These are phyloP conservation scores for Mallotus villosus DNA, from an alignment of 2,797 vertebrate genomes.

Conservation along the genomic window DNA sequence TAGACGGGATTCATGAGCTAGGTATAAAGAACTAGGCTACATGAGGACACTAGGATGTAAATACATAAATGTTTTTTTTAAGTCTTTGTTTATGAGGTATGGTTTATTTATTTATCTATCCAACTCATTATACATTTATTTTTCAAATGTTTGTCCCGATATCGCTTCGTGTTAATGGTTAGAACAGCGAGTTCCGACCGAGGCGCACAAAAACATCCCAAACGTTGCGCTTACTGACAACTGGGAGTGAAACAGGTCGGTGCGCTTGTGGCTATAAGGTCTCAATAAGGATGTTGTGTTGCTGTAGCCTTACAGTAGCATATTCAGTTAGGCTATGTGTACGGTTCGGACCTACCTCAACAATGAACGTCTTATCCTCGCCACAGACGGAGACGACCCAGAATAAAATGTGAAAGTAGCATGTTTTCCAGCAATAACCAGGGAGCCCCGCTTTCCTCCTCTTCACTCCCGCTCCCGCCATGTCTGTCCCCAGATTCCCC, in stretches of 20 bases:
- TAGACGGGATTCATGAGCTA: background rate
- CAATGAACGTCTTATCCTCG: slow-evolving; percentile 77
- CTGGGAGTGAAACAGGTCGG: background rate
- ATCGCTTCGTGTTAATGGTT: background rate
- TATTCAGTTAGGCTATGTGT: slow-evolving; percentile 1
- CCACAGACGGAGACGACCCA: slow-evolving; percentile 78
- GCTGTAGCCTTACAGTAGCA: slow-evolving; percentile 6
- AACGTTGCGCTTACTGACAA: slow-evolving; percentile 1
- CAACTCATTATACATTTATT: slow-evolving; percentile 40
- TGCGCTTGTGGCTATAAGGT: slow-evolving; percentile 1
- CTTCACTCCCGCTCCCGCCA: slow-evolving; percentile 71
- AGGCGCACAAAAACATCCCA: slow-evolving; percentile 21
- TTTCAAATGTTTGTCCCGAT: background rate
- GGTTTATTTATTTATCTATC: slow-evolving; percentile 22
- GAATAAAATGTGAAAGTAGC: slow-evolving; percentile 74
- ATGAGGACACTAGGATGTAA: background rate
- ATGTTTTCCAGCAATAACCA: slow-evolving; percentile 74
- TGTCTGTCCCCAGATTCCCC: slow-evolving; percentile 62
- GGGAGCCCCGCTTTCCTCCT: slow-evolving; percentile 68
- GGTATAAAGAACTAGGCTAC: background rate
- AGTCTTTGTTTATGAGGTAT: slow-evolving; percentile 13
- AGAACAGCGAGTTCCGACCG: background rate
- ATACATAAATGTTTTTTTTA: slow-evolving; percentile 14
- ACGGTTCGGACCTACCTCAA: slow-evolving; percentile 67
- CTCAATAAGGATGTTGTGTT: slow-evolving; percentile 16